Evolutionary conservation across 2,888 invertebrate genomes (phyloP).

Genomic region (Ctenicera cuprea): DNA sequence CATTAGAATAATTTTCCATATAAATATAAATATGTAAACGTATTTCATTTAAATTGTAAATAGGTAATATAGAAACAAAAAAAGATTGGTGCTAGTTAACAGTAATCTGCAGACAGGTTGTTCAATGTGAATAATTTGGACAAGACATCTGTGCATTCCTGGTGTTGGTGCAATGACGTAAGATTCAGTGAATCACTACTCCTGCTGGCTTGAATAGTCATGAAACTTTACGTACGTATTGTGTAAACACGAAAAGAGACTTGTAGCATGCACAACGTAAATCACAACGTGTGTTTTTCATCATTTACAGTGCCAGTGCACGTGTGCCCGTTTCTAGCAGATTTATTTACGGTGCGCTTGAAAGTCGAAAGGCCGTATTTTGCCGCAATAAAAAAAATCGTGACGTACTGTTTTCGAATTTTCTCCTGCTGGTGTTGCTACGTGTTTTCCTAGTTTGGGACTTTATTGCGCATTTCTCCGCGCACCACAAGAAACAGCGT

Average conservation of each 20-base stretch:
- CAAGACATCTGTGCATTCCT: background rate
- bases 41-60: too few relatives aligned
- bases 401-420: constrained; percentile 21
- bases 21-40: too few relatives aligned
- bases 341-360: too few relatives aligned
- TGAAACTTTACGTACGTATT: constrained; percentile 7
- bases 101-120: background rate
- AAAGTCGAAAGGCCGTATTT: too few relatives aligned
- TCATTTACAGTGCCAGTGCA: too few relatives aligned
- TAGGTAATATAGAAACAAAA: too few relatives aligned
- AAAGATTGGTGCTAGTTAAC: background rate
- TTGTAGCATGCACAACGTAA: too few relatives aligned
- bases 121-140: background rate
- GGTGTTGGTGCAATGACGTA: background rate
- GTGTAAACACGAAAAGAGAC: background rate
- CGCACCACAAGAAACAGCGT: constrained; percentile 56
- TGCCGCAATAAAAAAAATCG: background rate
- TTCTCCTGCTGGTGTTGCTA: constrained; percentile 23
- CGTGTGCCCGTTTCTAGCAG: too few relatives aligned
- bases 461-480: constrained; percentile 48
- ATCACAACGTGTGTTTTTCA: too few relatives aligned
- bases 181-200: constrained; percentile 7
- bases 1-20: too few relatives aligned
- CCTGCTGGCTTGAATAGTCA: background rate
- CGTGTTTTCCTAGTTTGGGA: constrained; percentile 26